Conservation (phyloP, 2,113 vertebrate species). For the Lucifuga dentata region DNA sequence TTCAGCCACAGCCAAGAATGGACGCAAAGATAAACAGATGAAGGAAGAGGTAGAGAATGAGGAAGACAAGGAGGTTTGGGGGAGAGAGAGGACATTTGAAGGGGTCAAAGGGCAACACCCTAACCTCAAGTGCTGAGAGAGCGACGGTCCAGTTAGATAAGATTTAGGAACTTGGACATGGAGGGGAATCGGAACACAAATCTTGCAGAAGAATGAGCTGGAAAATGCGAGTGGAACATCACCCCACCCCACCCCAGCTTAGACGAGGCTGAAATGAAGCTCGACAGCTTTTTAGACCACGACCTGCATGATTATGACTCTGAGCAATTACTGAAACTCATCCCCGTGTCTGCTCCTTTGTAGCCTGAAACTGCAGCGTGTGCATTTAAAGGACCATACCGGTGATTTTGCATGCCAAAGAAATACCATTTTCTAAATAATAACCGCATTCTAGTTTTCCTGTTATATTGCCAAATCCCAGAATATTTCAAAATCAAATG, state of each 20-base stretch:
- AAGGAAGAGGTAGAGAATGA: not conserved
- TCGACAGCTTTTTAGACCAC: constrained; percentile 1
- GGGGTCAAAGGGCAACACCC: constrained; percentile 15
- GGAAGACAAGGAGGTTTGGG: not conserved
- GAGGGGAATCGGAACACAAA: not conserved
- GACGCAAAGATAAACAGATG: constrained; percentile 11
- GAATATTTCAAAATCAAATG: too few relatives aligned
- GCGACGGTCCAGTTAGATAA: constrained; percentile 45
- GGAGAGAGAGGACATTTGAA: not conserved
- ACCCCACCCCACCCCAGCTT: not conserved
- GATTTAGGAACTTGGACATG: not conserved
- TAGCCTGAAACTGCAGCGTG: too few relatives aligned
- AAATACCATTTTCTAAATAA: too few relatives aligned
- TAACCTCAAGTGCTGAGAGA: not conserved
- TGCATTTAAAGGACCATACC: too few relatives aligned
- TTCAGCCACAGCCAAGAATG: constrained; percentile 29
- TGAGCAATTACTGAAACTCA: not conserved
- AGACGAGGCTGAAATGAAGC: not conserved
- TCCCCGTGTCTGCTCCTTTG: too few relatives aligned
- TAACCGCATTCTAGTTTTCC: too few relatives aligned
- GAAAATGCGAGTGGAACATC: not conserved
- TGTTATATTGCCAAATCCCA: too few relatives aligned
- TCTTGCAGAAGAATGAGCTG: not conserved
- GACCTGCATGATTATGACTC: not conserved
- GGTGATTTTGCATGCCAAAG: too few relatives aligned